These are phyloP conservation scores for Copidosoma floridanum DNA, from an alignment of 1,140 invertebrate genomes.

Conservation along the genomic window DNA sequence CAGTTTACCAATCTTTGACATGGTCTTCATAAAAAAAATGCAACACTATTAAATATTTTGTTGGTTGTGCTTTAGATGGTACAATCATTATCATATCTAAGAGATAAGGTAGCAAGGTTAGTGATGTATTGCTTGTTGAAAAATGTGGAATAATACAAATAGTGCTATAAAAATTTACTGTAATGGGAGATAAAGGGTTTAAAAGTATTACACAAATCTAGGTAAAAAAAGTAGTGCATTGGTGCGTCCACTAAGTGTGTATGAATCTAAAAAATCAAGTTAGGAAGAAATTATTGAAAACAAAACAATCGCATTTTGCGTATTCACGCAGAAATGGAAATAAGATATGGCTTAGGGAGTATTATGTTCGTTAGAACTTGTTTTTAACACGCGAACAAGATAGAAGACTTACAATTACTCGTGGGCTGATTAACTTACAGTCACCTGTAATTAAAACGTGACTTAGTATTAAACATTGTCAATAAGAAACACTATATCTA, in stretches of 20 bases:
- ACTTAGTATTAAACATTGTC: too few species aligned
- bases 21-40: slow-evolving; percentile 49
- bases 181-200: slow-evolving; percentile 46
- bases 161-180: slow-evolving; percentile 17
- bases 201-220: slow-evolving; percentile 39
- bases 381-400: too few species aligned
- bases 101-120: slow-evolving; percentile 45
- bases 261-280: slow-evolving; percentile 18
- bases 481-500: too few species aligned
- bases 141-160: slow-evolving; percentile 40
- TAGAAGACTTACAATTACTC: too few species aligned
- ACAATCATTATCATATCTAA: slow-evolving; percentile 46
- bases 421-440: too few species aligned
- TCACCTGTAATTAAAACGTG: too few species aligned
- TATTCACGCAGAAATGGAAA: slow-evolving; percentile 48
- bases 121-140: slow-evolving; percentile 45
- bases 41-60: slow-evolving; percentile 50
- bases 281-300: slow-evolving; percentile 40
- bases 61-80: slow-evolving; percentile 48
- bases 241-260: slow-evolving; percentile 46
- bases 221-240: slow-evolving; percentile 36
- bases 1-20: slow-evolving; percentile 39
- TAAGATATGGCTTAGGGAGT: slow-evolving; percentile 44
- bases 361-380: slow-evolving; percentile 38
- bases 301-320: slow-evolving; percentile 47